Base-by-base conservation (phyloP, 1,140 invertebrate genomes). In the Cylas formicarius region DNA sequence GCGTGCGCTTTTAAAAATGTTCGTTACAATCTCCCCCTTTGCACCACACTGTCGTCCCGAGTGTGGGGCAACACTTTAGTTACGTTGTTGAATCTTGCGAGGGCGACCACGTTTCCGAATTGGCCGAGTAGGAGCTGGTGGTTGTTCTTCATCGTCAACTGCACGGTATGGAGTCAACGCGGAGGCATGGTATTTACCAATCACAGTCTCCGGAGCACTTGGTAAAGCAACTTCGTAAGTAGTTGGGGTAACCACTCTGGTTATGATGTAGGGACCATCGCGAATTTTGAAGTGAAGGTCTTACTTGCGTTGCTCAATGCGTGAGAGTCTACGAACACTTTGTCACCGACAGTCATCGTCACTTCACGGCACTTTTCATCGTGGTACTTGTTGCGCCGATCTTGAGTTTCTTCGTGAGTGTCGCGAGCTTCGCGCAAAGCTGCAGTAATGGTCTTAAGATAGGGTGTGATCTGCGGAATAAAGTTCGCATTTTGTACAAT, bases 401-500 rank as follows among this genome's bases (percentile, higher is more conserved):
- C 44, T 28, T 46, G 44, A 3, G 35, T 24, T 7, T 21, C 31
- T 27, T 45, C 44, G 13, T 10, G 9, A 17, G 10, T 40, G 2
- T 31, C 27, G 22, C 23, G 9, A 9, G 33, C 29, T 5, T 20
- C 23, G 24, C 20, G 7, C 6, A 31, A 13, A 4, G 31, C 35
- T 2, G 9, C 24, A 24, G 36, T 21, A 10, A 45, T 32, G 19
- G 18, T 19, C 8, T 16, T 4, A 11, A 51, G 13, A 9, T 47
- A 20, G 2, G 44, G 48, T 3, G 48, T 51, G 2, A 51, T 36
- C 28, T 51, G 24, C 1, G 44, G 14, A 5, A 47, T 18, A 22
- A 50, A 38, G 23, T 50, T 50, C 19, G 44, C 42, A 16, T 14
- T 31, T 13, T 23, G 8, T 2, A 29, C 13, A 10, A 50, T 28